Conservation (phyloP, 2,888 invertebrate species). For the Drosophila eohydei region DNA sequence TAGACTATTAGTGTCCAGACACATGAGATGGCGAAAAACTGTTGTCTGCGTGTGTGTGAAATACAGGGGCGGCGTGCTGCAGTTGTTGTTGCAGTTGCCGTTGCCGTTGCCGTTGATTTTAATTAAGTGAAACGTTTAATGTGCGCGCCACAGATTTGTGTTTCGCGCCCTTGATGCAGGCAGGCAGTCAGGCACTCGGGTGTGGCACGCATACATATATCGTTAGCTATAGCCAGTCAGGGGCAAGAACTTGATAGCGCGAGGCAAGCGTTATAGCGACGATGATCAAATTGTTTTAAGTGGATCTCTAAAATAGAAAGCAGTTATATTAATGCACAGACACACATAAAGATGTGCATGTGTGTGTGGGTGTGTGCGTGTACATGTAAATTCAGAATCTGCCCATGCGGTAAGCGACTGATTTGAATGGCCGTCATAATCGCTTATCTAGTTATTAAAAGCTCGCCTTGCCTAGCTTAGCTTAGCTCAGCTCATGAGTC, state of each 20-base stretch:
- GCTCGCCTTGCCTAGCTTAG: background rate
- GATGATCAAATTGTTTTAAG: conserved; percentile 56
- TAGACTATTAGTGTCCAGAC: conserved; percentile 23
- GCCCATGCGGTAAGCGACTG: conserved; percentile 25
- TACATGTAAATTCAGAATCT: background rate
- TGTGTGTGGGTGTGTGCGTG: background rate
- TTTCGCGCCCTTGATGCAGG: conserved; percentile 64
- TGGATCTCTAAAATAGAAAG: conserved; percentile 28
- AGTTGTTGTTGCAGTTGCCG: conserved; percentile 38
- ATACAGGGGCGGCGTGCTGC: conserved; percentile 63
- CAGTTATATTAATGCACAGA: background rate
- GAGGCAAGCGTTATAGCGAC: conserved; percentile 19
- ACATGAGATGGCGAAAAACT: conserved; percentile 15
- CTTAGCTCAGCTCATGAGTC: conserved; percentile 4
- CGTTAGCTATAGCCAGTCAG: conserved; percentile 9
- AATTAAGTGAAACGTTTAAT: conserved; percentile 75
- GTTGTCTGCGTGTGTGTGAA: conserved; percentile 9
- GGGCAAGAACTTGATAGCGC: conserved; percentile 22
- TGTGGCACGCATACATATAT: background rate
- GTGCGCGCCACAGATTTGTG: conserved; percentile 73
- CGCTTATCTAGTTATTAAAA: conserved; percentile 25
- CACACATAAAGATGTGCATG: background rate
- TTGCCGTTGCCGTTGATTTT: conserved; percentile 60
- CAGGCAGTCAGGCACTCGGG: conserved; percentile 2
- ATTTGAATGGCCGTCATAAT: conserved; percentile 41